phyloP scores from a whole-genome alignment of 2,888 invertebrate genomes.

The Drosophila aldrichi region DNA sequence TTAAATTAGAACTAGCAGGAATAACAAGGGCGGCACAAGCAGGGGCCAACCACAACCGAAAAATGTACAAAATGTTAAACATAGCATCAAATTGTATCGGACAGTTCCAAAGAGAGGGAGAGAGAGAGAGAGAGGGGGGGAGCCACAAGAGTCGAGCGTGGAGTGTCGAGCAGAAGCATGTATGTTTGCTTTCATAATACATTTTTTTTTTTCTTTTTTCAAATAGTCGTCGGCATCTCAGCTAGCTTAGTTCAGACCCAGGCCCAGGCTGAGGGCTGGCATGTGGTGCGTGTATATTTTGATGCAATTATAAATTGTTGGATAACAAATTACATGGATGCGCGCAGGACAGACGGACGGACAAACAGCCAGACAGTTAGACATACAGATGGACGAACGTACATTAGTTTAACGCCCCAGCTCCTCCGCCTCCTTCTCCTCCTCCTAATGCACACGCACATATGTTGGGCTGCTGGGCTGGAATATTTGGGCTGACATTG shows the following conservation, averaged over 20 bases:
- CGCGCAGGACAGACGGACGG: constrained; percentile 32
- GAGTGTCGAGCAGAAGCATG: constrained; percentile 28
- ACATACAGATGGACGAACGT: constrained; percentile 8
- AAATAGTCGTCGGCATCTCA: constrained; percentile 33
- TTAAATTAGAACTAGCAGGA: constrained; percentile 67
- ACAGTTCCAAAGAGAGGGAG: constrained; percentile 49
- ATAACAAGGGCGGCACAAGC: constrained; percentile 38
- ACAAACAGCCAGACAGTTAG: constrained; percentile 14
- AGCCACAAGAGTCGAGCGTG: too few species aligned
- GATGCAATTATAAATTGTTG: constrained; percentile 81
- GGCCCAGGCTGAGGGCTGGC: constrained; percentile 15
- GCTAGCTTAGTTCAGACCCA: constrained; percentile 13
- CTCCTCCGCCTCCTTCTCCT: neutral
- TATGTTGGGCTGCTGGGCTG: constrained; percentile 59
- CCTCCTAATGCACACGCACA: constrained; percentile 43
- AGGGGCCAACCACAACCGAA: constrained; percentile 47
- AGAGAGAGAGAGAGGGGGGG: neutral
- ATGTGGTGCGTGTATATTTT: constrained; percentile 72
- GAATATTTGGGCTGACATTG: constrained; percentile 56
- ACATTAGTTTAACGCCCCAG: constrained; percentile 26
- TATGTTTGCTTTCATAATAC: constrained; percentile 68
- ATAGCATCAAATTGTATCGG: constrained; percentile 78
- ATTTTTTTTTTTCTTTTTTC: constrained; percentile 10
- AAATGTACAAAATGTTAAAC: constrained; percentile 75
- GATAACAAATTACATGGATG: constrained; percentile 78